Evolutionary conservation across 2,888 invertebrate species (phyloP).

Genomic region (Drosophila rellima): DNA sequence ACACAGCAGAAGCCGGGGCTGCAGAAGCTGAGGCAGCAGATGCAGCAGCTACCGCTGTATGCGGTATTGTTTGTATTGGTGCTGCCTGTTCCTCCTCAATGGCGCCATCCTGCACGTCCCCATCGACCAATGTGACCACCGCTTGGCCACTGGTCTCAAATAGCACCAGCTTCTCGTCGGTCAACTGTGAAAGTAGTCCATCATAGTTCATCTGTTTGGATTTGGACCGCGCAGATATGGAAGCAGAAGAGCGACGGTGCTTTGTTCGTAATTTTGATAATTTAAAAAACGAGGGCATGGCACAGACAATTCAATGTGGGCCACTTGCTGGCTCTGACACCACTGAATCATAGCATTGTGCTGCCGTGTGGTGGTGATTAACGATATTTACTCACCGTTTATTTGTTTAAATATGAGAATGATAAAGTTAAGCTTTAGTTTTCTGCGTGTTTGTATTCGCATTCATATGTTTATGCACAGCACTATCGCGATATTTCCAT

Average conservation of each 20-base stretch:
- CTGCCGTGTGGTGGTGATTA: slow-evolving; percentile 65
- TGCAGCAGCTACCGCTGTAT: slow-evolving; percentile 32
- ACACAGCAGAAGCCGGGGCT: slow-evolving; percentile 24
- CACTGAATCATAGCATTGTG: slow-evolving; percentile 63
- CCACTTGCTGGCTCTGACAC: slow-evolving; percentile 52
- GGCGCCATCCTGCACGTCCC: slow-evolving; percentile 66
- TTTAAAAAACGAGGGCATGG: slow-evolving; percentile 67
- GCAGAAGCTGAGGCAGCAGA: slow-evolving; percentile 30
- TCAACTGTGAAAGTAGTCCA: slow-evolving; percentile 84
- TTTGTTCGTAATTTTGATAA: slow-evolving; percentile 65
- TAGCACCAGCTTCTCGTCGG: slow-evolving; percentile 82
- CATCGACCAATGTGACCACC: slow-evolving; percentile 28
- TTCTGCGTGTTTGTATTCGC: slow-evolving; percentile 50
- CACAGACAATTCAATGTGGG: slow-evolving; percentile 40
- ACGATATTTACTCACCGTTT: slow-evolving; percentile 80
- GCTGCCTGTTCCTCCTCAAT: slow-evolving; percentile 82
- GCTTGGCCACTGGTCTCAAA: slow-evolving; percentile 61
- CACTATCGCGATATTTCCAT: slow-evolving; percentile 1
- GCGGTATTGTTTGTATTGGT: slow-evolving; percentile 76
- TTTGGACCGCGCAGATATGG: slow-evolving; percentile 38
- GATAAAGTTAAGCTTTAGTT: slow-evolving; percentile 75
- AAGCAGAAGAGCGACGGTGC: slow-evolving; percentile 59
- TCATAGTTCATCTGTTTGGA: slow-evolving; percentile 85
- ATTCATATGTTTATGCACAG: slow-evolving; percentile 45
- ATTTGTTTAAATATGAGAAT: slow-evolving; percentile 79